These are phyloP conservation scores for Mizuhopecten yessoensis DNA, from an alignment of 1,140 invertebrate genomes.

Conservation along the genomic window DNA sequence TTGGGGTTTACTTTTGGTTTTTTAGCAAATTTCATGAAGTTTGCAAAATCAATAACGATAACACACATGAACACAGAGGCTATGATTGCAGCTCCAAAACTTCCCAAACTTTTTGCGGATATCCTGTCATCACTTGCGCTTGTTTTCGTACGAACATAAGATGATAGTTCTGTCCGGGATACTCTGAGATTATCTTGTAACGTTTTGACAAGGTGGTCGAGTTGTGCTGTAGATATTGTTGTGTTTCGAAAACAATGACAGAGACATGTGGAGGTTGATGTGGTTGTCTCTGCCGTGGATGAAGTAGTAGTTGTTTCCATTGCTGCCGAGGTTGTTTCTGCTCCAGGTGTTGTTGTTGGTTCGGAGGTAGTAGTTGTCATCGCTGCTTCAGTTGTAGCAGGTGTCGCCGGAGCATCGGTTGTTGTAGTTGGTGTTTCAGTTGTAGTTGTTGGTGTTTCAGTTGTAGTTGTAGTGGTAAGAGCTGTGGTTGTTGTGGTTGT, in stretches of 20 bases:
- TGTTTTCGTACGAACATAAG: constrained; percentile 42
- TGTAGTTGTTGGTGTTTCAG: background rate
- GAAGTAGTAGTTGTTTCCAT: background rate
- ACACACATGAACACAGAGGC: constrained; percentile 41
- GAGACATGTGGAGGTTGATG: background rate
- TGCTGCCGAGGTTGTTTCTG: background rate
- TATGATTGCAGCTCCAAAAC: constrained; percentile 43
- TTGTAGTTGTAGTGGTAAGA: background rate
- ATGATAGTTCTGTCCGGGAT: background rate
- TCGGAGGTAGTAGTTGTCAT: background rate
- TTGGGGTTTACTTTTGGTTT: background rate
- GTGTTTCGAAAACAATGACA: background rate
- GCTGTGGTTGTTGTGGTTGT: background rate
- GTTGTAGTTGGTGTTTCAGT: background rate
- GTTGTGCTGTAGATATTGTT: background rate
- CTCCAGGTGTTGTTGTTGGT: background rate
- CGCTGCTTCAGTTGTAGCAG: background rate
- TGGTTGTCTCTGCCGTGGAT: background rate
- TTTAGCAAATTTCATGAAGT: background rate
- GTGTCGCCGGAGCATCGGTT: background rate
- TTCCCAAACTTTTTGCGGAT: constrained; percentile 46
- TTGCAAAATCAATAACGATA: constrained; percentile 18
- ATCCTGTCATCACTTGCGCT: constrained; percentile 45
- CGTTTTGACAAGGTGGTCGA: background rate
- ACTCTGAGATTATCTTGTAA: constrained; percentile 10